These are phyloP conservation scores for Trididemnum clinides DNA, from an alignment of 23 tunicate species.

Conservation along the genomic window DNA sequence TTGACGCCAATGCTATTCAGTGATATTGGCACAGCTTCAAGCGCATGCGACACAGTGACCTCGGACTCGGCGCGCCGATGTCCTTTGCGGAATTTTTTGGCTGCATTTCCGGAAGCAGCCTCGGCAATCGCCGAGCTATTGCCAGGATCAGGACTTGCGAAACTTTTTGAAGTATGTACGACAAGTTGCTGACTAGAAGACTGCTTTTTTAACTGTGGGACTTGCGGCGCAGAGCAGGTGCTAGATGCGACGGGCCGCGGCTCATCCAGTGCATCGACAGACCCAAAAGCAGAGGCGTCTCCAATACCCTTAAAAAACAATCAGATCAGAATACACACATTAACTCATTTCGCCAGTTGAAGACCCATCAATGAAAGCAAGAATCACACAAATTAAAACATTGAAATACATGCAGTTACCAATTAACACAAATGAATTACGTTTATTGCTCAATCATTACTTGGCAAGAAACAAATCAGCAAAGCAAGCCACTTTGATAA, in stretches of 20 bases:
- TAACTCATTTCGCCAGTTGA: too few species aligned
- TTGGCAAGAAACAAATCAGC: too few species aligned
- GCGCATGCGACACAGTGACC: conserved; percentile 18
- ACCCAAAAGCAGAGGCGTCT: too few species aligned
- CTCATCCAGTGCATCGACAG: not conserved
- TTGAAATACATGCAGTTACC: too few species aligned
- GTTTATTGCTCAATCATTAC: too few species aligned
- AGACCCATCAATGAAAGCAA: too few species aligned
- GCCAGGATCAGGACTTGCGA: not conserved
- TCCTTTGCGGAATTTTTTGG: not conserved
- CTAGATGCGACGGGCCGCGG: not conserved
- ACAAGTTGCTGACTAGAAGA: not conserved
- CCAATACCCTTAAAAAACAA: too few species aligned
- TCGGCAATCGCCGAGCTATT: not conserved
- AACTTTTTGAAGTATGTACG: not conserved
- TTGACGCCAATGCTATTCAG: not conserved
- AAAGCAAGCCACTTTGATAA: too few species aligned
- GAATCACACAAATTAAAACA: too few species aligned
- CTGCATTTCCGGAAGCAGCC: too few species aligned
- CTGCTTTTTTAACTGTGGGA: not conserved
- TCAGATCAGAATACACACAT: too few species aligned
- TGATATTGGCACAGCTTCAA: conserved; percentile 8
- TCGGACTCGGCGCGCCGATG: conserved; percentile 39
- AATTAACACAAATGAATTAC: too few species aligned
- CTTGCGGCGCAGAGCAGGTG: not conserved